These are phyloP conservation scores for Cichladusa arquata DNA, from an alignment of 2,113 vertebrate genomes.

Conservation along the genomic window DNA sequence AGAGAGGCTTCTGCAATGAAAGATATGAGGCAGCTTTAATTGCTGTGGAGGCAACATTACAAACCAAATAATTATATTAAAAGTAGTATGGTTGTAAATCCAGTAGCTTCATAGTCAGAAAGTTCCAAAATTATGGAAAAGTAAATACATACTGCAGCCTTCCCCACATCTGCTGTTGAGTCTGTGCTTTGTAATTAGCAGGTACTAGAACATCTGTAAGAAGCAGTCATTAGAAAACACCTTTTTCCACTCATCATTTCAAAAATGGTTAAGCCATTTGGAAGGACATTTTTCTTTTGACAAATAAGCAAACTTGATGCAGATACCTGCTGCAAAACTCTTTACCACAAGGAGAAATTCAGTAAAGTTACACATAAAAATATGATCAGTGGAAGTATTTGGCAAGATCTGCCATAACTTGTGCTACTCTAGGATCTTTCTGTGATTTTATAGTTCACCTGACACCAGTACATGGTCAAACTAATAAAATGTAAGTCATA, in stretches of 20 bases:
- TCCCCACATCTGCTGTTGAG: background rate
- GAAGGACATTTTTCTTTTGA: background rate
- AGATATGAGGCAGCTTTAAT: background rate
- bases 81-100: background rate
- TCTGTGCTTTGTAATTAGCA: background rate
- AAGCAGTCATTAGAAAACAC: background rate
- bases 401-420: background rate
- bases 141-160: background rate
- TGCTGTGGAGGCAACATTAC: background rate
- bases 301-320: background rate
- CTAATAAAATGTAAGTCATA: background rate
- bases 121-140: background rate
- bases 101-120: background rate
- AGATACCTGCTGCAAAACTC: background rate
- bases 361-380: background rate
- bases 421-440: background rate
- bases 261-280: background rate
- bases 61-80: background rate
- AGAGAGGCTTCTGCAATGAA: background rate
- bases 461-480: background rate
- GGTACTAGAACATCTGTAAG: background rate
- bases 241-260: background rate
- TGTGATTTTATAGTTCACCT: background rate
- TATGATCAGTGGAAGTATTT: background rate
- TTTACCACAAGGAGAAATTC: background rate